phyloP scores from a whole-genome alignment of 1,140 invertebrate species.

The Archivesica marissinica region DNA sequence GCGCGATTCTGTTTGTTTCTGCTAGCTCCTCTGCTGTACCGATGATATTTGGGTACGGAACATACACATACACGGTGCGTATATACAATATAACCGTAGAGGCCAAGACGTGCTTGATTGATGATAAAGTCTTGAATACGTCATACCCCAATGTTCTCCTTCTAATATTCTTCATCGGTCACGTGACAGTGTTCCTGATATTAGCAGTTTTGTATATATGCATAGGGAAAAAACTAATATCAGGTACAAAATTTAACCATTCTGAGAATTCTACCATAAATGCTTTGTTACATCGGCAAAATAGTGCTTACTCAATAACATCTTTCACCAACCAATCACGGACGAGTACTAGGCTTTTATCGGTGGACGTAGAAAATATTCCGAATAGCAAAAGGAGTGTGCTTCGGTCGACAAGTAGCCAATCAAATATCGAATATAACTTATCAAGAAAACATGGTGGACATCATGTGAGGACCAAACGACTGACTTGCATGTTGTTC shows the following conservation, averaged over 20 bases:
- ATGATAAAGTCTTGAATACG: conserved; percentile 36
- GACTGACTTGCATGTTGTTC: conserved; percentile 60
- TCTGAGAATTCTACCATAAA: neutral
- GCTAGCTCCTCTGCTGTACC: conserved; percentile 41
- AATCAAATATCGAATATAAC: conserved; percentile 45
- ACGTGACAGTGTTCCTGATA: conserved; percentile 42
- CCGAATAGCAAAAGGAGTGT: neutral
- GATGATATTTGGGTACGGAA: conserved; percentile 55
- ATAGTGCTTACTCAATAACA: conserved; percentile 38
- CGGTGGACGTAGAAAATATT: neutral
- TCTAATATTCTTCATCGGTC: conserved; percentile 48
- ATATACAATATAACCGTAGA: conserved; percentile 5
- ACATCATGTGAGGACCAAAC: conserved; percentile 42
- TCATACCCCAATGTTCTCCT: conserved; percentile 43
- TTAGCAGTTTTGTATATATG: conserved; percentile 50
- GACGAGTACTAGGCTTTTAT: conserved; percentile 6
- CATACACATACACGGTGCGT: neutral
- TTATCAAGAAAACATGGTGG: conserved; percentile 49
- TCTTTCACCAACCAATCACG: conserved; percentile 24
- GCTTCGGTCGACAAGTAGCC: conserved; percentile 22
- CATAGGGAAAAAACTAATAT: conserved; percentile 36
- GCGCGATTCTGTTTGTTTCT: neutral
- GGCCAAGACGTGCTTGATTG: conserved; percentile 44
- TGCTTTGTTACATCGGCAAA: conserved; percentile 35
- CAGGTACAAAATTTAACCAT: conserved; percentile 18